Evolutionary conservation across 2,797 vertebrate genomes (phyloP), one percentile per base, ranked within the genome.

Genomic region (Sebastolobus alascanus): DNA sequence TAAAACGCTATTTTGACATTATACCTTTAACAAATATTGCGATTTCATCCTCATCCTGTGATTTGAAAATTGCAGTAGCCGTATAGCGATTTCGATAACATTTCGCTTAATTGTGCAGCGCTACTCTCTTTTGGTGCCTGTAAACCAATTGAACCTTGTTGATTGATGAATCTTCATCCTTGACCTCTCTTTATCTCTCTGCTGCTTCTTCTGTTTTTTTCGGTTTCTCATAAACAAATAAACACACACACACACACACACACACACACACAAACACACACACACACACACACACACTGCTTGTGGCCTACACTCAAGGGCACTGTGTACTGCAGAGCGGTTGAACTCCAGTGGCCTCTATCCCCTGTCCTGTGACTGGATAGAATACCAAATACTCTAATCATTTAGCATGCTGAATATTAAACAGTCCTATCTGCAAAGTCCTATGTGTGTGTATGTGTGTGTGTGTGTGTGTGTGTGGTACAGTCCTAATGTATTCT

Each of bases 341-440:
- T 38, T 90, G 87, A 93, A 94, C 90, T 90, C 73, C 77, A n/a
- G 76, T 83, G 86, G 87, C 91, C 91, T 90, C 79, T 60, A 40
- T 83, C 68, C 71, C 29, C 60, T 83, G 80, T 87, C 84, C 86
- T 77, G 70, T 64, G 64, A 89, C 84, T 77, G 88, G 75, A 79
- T 73, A 77, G 90, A 94, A 94, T 93, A 93, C 92, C 85, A 92
- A 95, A 90, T 43, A 85, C 75, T 60, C 78, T 74, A 81, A 92
- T 89, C 85, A 76, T 86, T 93, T 85, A 85, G 85, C 75, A 73
- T 83, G 74, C 79, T 89, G 91, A 91, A 92, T 94, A 93, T 90
- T 92, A 92, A 94, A 87, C 85, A 92, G 77, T 38, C 73, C 87
- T 73, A 70, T 84, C 87, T 84, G 79, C 68, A 79, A 77, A 85